phyloP scores from a whole-genome alignment of 1,140 invertebrate species.

The Akabosia matsudoensis region DNA sequence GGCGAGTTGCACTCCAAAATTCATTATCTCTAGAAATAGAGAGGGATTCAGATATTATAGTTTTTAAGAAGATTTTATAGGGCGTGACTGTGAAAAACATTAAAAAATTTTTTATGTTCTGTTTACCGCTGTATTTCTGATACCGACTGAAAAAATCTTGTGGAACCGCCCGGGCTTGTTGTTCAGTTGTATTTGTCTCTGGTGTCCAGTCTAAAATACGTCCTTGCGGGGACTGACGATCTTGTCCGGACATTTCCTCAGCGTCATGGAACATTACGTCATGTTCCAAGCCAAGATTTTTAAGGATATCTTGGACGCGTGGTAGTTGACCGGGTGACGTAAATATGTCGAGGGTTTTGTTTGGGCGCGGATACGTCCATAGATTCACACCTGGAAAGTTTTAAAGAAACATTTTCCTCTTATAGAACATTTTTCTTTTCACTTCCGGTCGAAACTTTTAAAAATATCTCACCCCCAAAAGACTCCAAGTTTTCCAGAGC shows the following conservation, averaged over 20 bases:
- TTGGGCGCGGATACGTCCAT: slow-evolving; percentile 57
- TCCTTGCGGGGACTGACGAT: background rate
- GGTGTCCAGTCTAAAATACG: too few relatives aligned
- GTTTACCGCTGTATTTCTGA: slow-evolving; percentile 17
- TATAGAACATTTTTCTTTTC: too few relatives aligned
- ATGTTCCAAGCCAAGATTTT: slow-evolving; percentile 62
- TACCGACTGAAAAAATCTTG: background rate
- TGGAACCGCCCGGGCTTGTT: background rate
- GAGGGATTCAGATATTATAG: slow-evolving; percentile 46
- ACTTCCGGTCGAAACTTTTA: too few relatives aligned
- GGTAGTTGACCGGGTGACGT: slow-evolving; percentile 62
- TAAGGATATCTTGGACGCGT: slow-evolving; percentile 63
- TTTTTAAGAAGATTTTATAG: slow-evolving; percentile 28
- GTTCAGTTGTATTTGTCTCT: background rate
- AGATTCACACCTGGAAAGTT: slow-evolving; percentile 51
- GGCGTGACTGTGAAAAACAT: background rate
- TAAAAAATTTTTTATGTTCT: background rate
- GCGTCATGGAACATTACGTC: slow-evolving; percentile 69
- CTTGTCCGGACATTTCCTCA: slow-evolving; percentile 56
- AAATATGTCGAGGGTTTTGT: slow-evolving; percentile 66
- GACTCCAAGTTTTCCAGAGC: background rate
- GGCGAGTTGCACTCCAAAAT: slow-evolving; percentile 71
- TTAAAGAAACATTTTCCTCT: too few relatives aligned
- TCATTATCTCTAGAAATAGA: slow-evolving; percentile 60
- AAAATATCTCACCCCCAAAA: background rate